Evolutionary conservation across 2,797 vertebrate genomes (phyloP).

Genomic region (Danio tinwini): DNA sequence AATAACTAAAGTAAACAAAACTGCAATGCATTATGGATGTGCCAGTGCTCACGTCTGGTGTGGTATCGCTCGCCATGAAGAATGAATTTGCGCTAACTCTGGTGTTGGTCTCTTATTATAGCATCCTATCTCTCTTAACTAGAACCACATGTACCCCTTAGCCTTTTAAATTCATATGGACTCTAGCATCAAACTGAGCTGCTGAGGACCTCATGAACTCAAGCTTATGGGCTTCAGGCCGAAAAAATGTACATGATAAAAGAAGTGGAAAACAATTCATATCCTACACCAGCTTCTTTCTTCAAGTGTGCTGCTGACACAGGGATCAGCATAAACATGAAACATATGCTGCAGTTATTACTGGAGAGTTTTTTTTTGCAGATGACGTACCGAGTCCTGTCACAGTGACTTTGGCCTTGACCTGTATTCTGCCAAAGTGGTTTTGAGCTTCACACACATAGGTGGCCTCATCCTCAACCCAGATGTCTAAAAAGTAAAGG

Average conservation of each 20-base stretch:
- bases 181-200: constrained; percentile 10
- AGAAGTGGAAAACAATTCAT: constrained; percentile 12
- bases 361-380: background rate
- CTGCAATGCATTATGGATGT: constrained; percentile 18
- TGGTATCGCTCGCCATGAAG: background rate
- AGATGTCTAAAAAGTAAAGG: constrained; percentile 79
- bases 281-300: background rate
- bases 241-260: constrained; percentile 36
- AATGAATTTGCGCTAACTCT: constrained; percentile 4
- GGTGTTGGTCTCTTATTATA: background rate
- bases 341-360: constrained; percentile 11
- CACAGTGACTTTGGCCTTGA: constrained; percentile 82
- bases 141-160: constrained; percentile 24
- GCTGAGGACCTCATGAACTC: constrained; percentile 1
- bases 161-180: constrained; percentile 20
- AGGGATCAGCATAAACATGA: constrained; percentile 1
- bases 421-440: constrained; percentile 90
- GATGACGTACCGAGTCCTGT: constrained; percentile 89
- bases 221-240: background rate
- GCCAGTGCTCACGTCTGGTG: constrained; percentile 17
- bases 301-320: constrained; percentile 20
- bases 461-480: constrained; percentile 89
- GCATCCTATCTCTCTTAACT: constrained; percentile 13
- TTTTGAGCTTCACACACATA: constrained; percentile 95
- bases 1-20: background rate